Conservation (phyloP, 1,140 invertebrate species). For the Drosophila baimaii region DNA sequence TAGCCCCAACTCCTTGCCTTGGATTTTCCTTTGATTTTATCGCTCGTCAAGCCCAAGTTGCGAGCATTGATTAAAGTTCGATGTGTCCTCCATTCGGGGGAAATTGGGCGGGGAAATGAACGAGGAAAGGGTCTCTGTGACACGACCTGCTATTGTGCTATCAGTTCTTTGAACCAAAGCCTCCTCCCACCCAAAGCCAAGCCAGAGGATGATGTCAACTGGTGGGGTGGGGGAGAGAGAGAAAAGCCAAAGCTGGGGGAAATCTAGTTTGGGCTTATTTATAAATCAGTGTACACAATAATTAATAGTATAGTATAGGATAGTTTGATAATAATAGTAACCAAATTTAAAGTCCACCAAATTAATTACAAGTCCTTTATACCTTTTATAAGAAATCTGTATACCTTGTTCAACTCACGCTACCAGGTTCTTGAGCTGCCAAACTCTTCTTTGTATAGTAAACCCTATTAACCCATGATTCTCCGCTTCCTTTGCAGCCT, state of each 20-base stretch:
- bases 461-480: no score
- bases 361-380: background rate
- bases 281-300: background rate
- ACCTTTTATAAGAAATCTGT: no score
- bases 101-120: background rate
- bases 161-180: slow-evolving; percentile 40
- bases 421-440: no score
- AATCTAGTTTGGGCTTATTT: no score
- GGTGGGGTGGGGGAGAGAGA: background rate
- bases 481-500: slow-evolving; percentile 53
- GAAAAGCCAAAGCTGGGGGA: no score
- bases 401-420: no score
- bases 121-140: slow-evolving; percentile 12
- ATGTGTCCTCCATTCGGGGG: slow-evolving; percentile 33
- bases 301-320: slow-evolving; percentile 10
- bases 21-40: slow-evolving; percentile 71
- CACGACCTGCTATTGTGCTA: slow-evolving; percentile 31
- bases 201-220: slow-evolving; percentile 58
- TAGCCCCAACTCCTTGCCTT: slow-evolving; percentile 3
- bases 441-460: no score
- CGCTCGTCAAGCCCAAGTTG: slow-evolving; percentile 60
- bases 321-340: background rate
- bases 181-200: slow-evolving; percentile 10
- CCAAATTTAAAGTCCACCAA: background rate
- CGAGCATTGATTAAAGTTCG: slow-evolving; percentile 73